phyloP scores from a whole-genome alignment of 2,797 vertebrate genomes.

The Nasua narica region DNA sequence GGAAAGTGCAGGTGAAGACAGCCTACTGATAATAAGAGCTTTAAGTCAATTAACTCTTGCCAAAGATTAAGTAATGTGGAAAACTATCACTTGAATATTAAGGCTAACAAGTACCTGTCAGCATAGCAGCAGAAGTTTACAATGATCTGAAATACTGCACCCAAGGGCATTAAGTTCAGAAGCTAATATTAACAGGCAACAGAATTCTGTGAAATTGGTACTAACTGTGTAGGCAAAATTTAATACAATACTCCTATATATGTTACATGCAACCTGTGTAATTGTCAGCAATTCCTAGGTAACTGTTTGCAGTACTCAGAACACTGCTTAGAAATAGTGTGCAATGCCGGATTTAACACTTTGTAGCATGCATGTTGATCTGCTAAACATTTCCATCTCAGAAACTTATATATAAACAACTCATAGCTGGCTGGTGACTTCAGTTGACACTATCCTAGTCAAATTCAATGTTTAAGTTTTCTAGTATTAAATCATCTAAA shows the following conservation, averaged over 20 bases:
- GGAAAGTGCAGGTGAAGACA: slow-evolving; percentile 82
- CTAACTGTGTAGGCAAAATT: slow-evolving; percentile 25
- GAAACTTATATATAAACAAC: slow-evolving; percentile 21
- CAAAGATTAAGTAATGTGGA: slow-evolving; percentile 76
- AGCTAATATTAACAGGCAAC: slow-evolving; percentile 48
- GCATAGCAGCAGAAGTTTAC: slow-evolving; percentile 55
- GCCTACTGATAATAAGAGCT: slow-evolving; percentile 77
- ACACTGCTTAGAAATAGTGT: slow-evolving; percentile 36
- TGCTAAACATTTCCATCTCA: slow-evolving; percentile 43
- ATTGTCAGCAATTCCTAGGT: slow-evolving; percentile 21
- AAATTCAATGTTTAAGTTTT: slow-evolving; percentile 35
- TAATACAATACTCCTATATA: background rate
- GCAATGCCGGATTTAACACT: slow-evolving; percentile 34
- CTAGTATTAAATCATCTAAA: slow-evolving; percentile 27
- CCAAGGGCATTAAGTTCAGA: slow-evolving; percentile 65
- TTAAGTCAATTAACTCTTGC: slow-evolving; percentile 81
- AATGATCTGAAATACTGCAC: slow-evolving; percentile 50
- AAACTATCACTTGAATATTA: slow-evolving; percentile 79
- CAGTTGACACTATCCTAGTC: background rate
- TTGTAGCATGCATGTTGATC: background rate
- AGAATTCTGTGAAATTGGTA: slow-evolving; percentile 46
- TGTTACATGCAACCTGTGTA: background rate
- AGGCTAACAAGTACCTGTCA: slow-evolving; percentile 80
- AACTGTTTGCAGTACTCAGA: slow-evolving; percentile 26
- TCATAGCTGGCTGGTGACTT: background rate